phyloP scores from a whole-genome alignment of 2,888 invertebrate species.

The Phymatocera aterrima region DNA sequence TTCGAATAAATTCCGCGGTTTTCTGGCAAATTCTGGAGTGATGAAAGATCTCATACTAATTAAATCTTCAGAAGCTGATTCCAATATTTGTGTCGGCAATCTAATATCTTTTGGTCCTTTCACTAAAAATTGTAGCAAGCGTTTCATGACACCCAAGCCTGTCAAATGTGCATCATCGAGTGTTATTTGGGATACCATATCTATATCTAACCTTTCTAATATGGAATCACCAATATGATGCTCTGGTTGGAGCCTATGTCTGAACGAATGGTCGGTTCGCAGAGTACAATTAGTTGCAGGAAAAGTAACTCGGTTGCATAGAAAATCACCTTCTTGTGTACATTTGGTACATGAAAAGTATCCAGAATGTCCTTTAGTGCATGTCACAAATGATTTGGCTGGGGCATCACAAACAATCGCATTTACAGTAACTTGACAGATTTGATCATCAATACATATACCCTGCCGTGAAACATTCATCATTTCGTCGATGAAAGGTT shows the following conservation, averaged over 20 bases:
- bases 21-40: constrained; percentile 54
- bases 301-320: constrained; percentile 40
- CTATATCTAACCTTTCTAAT: constrained; percentile 47
- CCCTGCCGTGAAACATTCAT: neutral
- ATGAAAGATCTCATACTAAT: constrained; percentile 40
- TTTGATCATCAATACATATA: constrained; percentile 12
- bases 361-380: constrained; percentile 56
- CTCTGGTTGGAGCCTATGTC: constrained; percentile 46
- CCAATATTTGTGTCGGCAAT: neutral
- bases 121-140: constrained; percentile 40
- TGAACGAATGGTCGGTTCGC: constrained; percentile 48
- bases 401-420: constrained; percentile 59
- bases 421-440: constrained; percentile 46
- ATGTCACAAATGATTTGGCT: constrained; percentile 54
- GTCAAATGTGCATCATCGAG: constrained; percentile 51
- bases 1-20: constrained; percentile 51
- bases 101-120: neutral
- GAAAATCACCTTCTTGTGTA: constrained; percentile 54
- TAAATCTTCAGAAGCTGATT: neutral
- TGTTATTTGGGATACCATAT: constrained; percentile 48
- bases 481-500: neutral
- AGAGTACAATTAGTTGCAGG: constrained; percentile 36
- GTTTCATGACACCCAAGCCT: constrained; percentile 53
- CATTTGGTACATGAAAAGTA: constrained; percentile 59
- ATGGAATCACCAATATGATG: constrained; percentile 50